Base-by-base conservation (phyloP, 2,113 vertebrate genomes). In the Stegastes partitus region DNA sequence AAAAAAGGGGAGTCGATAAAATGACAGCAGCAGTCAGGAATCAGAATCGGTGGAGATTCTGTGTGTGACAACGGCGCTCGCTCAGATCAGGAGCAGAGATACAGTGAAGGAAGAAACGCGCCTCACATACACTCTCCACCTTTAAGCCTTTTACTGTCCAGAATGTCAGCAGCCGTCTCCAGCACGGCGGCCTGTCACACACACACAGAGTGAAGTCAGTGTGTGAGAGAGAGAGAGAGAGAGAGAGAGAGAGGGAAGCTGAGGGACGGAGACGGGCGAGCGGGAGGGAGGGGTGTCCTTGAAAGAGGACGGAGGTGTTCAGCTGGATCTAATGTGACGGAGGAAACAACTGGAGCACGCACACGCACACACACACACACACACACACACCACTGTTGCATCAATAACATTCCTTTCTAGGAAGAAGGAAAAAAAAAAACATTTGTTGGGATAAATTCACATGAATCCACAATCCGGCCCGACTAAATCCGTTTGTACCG, bases 261-360 rank as follows among this genome's bases (percentile, higher is more conserved):
- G 82, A 85, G 82, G 76, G 85, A 89, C 22, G 63, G 68, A 85
- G 78, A 85, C 59, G 9, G 14, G 47, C 77, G 76, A 80, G 47
- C 77, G 76, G 82, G 58, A 83, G 85, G 87, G 90, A 89, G 91
- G 90, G 91, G 79, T 90, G 92, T 90, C 91, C 92, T 93, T 93
- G 91, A 92, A 87, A 88, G 86, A 92, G 91, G 92, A 93, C 92
- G 89, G 92, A 93, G 91, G 92, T 93, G 92, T 93, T 92, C 91
- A 85, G 79, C 87, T 93, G 91, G 84, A 93, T 90, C 91, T 93
- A 91, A 93, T 93, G 89, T 92, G 91, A 90, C 44, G 77, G 88
- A 89, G 79, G 84, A 87, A 91, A 83, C 91, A 87, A 89, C 85
- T 84, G 82, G 74, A 85, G 82, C 79, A 72, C 68, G 73, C 81